Base-by-base conservation (phyloP, 2,888 invertebrate genomes). In the Mesochorus sp. region DNA sequence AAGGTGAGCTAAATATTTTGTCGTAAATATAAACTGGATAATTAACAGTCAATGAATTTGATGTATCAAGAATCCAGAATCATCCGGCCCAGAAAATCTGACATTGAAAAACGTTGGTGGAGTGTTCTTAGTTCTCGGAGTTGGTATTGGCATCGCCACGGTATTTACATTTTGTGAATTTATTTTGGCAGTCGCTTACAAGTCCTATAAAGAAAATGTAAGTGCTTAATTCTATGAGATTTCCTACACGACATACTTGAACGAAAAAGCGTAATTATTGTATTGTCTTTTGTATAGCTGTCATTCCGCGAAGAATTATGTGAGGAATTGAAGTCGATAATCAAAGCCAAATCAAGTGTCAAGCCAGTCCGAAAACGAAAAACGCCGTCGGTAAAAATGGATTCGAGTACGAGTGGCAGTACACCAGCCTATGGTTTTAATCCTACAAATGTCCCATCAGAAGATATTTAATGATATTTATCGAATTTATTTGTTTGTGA, bases 31-130 rank as follows among this genome's bases (percentile, higher is more conserved):
- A n/a, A n/a, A n/a, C n/a, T n/a, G n/a, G n/a, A n/a, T n/a, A n/a
- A n/a, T n/a, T n/a, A n/a, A n/a, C n/a, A n/a, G n/a, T n/a, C n/a
- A n/a, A 39, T 10, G 2, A 28, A 42, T 31, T 17, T 1, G 0
- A 14, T 0, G 8, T 21, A 26, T 12, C 2, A 34, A 92, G 62
- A 88, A 90, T 5, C 91, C 92, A 5, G 34, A 31, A 49, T 91
- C 92, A 42, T 91, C 91, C 0, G 92, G 91, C 87, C 91, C 94
- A 0, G 92, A 93, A 14, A 93, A 94, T 6, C 91, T 97, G 61
- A 95, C 94, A n/a, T 91, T 98, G 68, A 94, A 95, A 59, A 97
- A 98, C 88, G 95, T 96, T 0, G 96, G 96, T 67, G 96, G 96
- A 10, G 96, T 96, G 0, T 97, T 96, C 89, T 93, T 96, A 28